Percentiles rank a stretch among this genome's conserved stretches.
Evolutionary conservation across 2,113 vertebrate genomes (phyloP).

Genomic region (Desmodus rotundus): DNA sequence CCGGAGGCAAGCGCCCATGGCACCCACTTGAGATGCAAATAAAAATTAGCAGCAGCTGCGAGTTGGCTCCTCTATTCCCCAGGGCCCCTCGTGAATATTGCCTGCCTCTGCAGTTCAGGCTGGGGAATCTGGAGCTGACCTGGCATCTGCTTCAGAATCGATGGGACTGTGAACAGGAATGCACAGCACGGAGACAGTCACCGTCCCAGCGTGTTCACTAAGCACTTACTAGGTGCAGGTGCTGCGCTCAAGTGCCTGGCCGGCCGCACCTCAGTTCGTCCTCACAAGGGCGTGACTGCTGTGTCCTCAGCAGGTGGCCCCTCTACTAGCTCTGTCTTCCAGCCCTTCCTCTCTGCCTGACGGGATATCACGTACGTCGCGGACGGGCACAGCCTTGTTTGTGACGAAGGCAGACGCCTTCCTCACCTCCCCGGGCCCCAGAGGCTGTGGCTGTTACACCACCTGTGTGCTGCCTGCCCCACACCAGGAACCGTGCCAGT

Average conservation of each 20-base stretch:
- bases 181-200: fast-evolving
- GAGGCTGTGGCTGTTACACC: neutral
- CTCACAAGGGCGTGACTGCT: neutral
- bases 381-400: no score
- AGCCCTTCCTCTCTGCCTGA: neutral
- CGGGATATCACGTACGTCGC: fast-evolving
- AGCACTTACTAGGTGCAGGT: neutral
- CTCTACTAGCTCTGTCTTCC: neutral
- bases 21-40: neutral
- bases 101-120: neutral
- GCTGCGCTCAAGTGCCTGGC: fast-evolving
- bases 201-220: fast-evolving
- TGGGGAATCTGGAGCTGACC: neutral
- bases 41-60: neutral
- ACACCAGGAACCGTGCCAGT: fast-evolving
- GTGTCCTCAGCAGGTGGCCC: fast-evolving
- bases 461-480: neutral
- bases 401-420: neutral
- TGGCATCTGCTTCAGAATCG: fast-evolving
- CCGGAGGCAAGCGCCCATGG: neutral
- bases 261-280: fast-evolving
- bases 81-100: fast-evolving
- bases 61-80: neutral
- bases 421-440: neutral
- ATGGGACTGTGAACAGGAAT: fast-evolving